Evolutionary conservation across 2,888 invertebrate species (phyloP), one percentile per base, ranked within the genome.

Genomic region (Orthonevra nobilis): DNA sequence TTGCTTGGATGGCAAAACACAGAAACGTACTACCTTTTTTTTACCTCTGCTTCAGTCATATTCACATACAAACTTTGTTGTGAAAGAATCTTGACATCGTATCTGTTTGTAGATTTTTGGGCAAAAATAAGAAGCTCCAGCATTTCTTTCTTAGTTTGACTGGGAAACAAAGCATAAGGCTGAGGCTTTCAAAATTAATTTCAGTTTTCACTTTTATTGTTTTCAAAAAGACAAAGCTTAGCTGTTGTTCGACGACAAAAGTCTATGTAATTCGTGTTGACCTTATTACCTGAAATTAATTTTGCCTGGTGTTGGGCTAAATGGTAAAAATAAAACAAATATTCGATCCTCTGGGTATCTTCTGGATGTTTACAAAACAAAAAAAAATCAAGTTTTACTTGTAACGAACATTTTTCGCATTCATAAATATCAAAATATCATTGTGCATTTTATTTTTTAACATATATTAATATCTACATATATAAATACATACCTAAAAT

Each of bases 281-380:
- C 17, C 36, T 48, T 46, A 32, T 64, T 54, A 81, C 70, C 72
- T 83, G 82, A 74, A 82, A 84, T 85, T 85, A 86, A 84, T 83
- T 84, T 83, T 85, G 86, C 86, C 85, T 86, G 88, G 88, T 88
- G 88, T 88, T 89, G 89, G 88, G 83, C 60, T 81, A 68, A 61
- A 61, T 73, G 52, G 60, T 46, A 66, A 40, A 30, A 50, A 63
- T 75, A 42, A n/a, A n/a, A n/a, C n/a, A n/a, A n/a, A n/a, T 61
- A 42, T 75, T 63, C 64, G 38, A 60, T 52, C 32, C 32, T n/a
- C 34, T 32, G 63, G 77, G 48, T 63, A 50, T 40, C 46, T 61
- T 61, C 17, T 38, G 36, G 28, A 70, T 52, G 9, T 50, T 40
- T 63, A 26, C 17, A 17, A 52, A 70, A 54, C 17, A 20, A 44